phyloP scores from a whole-genome alignment of 1,140 invertebrate species.

The Metaphire vulgaris region DNA sequence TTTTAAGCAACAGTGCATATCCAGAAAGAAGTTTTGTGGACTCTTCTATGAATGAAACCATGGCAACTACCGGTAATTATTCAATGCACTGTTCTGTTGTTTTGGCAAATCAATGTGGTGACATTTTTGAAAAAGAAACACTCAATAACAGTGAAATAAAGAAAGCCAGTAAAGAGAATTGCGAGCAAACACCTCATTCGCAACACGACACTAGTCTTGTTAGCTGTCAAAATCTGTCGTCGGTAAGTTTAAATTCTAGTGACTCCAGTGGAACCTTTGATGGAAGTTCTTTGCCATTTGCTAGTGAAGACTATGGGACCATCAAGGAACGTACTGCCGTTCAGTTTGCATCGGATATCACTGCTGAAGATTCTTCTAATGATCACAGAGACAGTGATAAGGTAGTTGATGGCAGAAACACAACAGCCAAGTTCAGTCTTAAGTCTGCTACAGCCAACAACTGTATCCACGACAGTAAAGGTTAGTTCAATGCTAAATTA shows the following conservation, averaged over 20 bases:
- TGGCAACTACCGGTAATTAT: slow-evolving; percentile 3
- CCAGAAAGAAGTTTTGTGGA: slow-evolving; percentile 14
- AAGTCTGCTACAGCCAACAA: neutral
- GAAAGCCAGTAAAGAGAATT: too few species aligned
- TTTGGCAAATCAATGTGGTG: too few species aligned
- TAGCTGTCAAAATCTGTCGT: slow-evolving; percentile 36
- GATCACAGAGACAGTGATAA: neutral
- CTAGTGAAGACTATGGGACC: slow-evolving; percentile 96
- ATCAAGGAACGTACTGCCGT: slow-evolving; percentile 89
- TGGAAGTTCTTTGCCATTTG: slow-evolving; percentile 93
- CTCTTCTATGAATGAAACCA: neutral
- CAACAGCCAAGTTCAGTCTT: neutral
- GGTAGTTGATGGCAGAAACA: slow-evolving; percentile 1
- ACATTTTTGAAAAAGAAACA: too few species aligned
- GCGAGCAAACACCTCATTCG: too few species aligned
- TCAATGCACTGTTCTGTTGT: too few species aligned
- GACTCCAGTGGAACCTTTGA: slow-evolving; percentile 64
- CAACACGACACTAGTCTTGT: slow-evolving; percentile 28
- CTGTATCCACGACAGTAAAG: neutral
- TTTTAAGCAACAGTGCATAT: slow-evolving; percentile 19
- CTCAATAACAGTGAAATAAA: too few species aligned
- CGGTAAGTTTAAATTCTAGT: slow-evolving; percentile 64
- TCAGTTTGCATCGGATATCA: neutral
- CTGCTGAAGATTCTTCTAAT: neutral
- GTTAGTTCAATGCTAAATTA: too few species aligned